Evolutionary conservation across 2,888 invertebrate genomes (phyloP), one percentile per base, ranked within the genome.

Genomic region (Lamellibrachia satsuma): DNA sequence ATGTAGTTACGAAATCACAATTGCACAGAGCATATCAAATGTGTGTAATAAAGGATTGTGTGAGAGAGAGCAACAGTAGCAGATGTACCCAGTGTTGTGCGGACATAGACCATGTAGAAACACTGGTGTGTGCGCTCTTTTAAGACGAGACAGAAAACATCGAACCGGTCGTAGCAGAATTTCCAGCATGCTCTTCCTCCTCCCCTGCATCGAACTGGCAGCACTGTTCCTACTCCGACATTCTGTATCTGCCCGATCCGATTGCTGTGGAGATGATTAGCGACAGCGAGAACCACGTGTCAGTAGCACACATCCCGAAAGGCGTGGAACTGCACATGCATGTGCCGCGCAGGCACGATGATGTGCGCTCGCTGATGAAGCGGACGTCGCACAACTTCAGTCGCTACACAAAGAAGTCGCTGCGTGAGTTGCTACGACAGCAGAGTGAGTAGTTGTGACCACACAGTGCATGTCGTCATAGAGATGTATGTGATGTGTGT

Each of bases 371-470:
- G 4, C 91, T 39, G 52, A 52, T 39, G 52, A 52, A 52, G 27
- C 52, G 60, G 7, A 92, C 27, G 27, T 51, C 60, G 15, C 51
- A 91, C 39, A 92, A 92, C 90, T 93, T 93, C 93, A 91, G 90
- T 60, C 92, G 92, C 52, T 93, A 93, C 90, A 75, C 91, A 4
- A 93, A 93, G 91, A 91, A 90, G 90, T 92, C 92, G 8, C 90
- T 93, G 27, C 93, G 91, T 55, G 91, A 93, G 15, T 91, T 93
- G 7, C 93, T 93, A n/a, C 92, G 92, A 39, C 92, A 93, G 39
- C 93, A 92, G 92, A 93, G 93, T 93, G 92, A 93, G 93, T 93
- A 75, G 75, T 75, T n/a, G 22, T 75, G 75, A 75, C 75, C 15
- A 75, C 75, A 6, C 75, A 75, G 75, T n/a, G 75, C 75, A 75